Percentiles rank a stretch among this genome's conserved stretches.
Evolutionary conservation across 1,140 invertebrate genomes (phyloP).

Genomic region (Drosophila virilis): DNA sequence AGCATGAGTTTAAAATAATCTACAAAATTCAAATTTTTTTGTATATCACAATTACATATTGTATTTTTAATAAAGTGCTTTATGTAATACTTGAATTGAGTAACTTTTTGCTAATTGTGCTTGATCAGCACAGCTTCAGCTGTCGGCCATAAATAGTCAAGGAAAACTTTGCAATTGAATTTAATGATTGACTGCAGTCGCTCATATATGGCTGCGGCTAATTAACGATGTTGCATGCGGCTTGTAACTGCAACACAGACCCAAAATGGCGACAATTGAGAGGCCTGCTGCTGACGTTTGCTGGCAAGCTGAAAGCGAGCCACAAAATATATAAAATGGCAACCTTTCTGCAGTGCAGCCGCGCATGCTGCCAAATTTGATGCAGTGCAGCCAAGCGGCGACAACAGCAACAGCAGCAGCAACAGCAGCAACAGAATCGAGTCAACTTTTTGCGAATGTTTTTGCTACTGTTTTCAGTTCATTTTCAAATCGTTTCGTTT

Average conservation of each 20-base stretch:
- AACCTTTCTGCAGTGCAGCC: conserved; percentile 62
- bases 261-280: conserved; percentile 63
- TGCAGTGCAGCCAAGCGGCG: conserved; percentile 68
- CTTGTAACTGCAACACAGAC: conserved; percentile 5
- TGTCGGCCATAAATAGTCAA: conserved; percentile 36
- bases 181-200: conserved; percentile 61
- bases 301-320: conserved; percentile 16
- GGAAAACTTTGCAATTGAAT: conserved; percentile 46
- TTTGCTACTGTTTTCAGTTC: conserved; percentile 78
- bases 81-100: conserved; percentile 12
- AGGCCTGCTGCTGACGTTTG: conserved; percentile 15
- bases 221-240: conserved; percentile 60
- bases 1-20: too few relatives aligned
- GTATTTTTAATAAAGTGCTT: conserved; percentile 8
- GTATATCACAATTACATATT: background rate
- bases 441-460: conserved; percentile 58
- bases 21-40: background rate
- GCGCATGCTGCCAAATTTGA: conserved; percentile 45
- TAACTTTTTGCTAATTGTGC: conserved; percentile 12
- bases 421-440: conserved; percentile 43
- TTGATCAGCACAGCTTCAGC: background rate
- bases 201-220: conserved; percentile 57
- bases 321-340: conserved; percentile 28
- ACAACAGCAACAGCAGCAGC: conserved; percentile 26
- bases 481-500: conserved; percentile 74